Base-by-base conservation (phyloP, 1,140 invertebrate genomes). In the Drosophila bifasciata region DNA sequence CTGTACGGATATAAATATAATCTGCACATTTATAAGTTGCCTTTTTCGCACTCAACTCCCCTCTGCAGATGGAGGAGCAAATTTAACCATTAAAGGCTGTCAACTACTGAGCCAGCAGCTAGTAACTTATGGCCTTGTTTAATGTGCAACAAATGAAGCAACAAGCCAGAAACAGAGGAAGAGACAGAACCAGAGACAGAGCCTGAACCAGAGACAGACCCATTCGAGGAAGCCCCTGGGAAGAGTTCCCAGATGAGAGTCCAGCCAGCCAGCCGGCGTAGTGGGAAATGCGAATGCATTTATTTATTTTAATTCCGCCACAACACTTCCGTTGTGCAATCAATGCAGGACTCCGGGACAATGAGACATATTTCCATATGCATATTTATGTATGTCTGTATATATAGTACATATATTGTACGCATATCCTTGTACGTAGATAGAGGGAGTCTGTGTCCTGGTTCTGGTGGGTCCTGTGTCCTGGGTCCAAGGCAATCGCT, bases 291-390 rank as follows among this genome's bases (percentile, higher is more conserved):
- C 70, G 50, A 88, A 88, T 86, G 83, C 83, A 88, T 88, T 88
- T 88, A 88, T 88, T 88, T 88, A 89, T 89, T 88, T 88, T 88
- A 88, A 88, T 88, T 88, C 83, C 83, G 84, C 83, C 83, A 89
- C 83, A 88, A 88, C 83, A 88, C 83, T 88, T 88, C 83, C 83
- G 83, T 58, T 72, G 79, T 79, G 72, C 83, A 88, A 88, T 88
- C 84, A 89, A 89, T 88, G 83, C 83, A 88, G 49, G 76, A 36
- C 52, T 64, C 84, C 89, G 83, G 79, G 53, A 56, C 79, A 79
- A 80, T 79, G 80, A 74, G 76, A 58, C 78, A 76, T 71, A 52
- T 67, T 67, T 53, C 63, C 79, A 79, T 79, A 67, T 67, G 60
- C 52, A 74, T 53, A 60, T 44, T 36, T 36, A 28, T 49, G 39